A percentile compares a stretch with the other conserved stretches of the same genome.
These are phyloP conservation scores for Harlomillsia oculata DNA, from an alignment of 1,140 invertebrate species.

Conservation along the genomic window DNA sequence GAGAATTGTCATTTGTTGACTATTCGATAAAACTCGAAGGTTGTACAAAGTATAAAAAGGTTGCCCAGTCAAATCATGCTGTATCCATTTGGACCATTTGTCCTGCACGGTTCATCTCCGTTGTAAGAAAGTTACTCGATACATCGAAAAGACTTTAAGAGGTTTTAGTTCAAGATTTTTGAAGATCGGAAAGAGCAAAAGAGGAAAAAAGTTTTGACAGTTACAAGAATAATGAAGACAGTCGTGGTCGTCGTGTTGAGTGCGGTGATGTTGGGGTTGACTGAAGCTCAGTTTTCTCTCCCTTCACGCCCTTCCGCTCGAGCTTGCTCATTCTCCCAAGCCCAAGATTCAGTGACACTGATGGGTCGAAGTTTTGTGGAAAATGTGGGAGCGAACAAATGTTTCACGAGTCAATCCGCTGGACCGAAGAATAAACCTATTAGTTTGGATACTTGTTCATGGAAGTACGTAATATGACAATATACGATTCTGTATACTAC, in stretches of 20 bases:
- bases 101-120: no score
- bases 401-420: conserved; percentile 1
- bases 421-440: conserved; percentile 3
- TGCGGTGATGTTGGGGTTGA: neutral
- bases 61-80: no score
- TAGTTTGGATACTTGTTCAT: conserved; percentile 4
- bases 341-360: conserved; percentile 14
- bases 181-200: no score
- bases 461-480: conserved; percentile 15
- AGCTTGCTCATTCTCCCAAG: conserved; percentile 9
- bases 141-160: no score
- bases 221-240: neutral
- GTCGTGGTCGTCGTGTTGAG: neutral
- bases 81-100: no score
- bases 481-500: no score
- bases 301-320: neutral
- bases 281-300: neutral
- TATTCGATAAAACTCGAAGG: no score
- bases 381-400: conserved; percentile 6
- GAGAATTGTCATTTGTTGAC: no score
- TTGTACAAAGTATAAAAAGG: no score
- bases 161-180: no score
- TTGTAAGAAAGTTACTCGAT: no score
- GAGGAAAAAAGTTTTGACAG: no score
- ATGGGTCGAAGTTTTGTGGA: conserved; percentile 12